Percentiles rank a stretch among this genome's conserved stretches.
These are phyloP conservation scores for Solenopsis fugax DNA, from an alignment of 1,140 invertebrate genomes.

Conservation along the genomic window DNA sequence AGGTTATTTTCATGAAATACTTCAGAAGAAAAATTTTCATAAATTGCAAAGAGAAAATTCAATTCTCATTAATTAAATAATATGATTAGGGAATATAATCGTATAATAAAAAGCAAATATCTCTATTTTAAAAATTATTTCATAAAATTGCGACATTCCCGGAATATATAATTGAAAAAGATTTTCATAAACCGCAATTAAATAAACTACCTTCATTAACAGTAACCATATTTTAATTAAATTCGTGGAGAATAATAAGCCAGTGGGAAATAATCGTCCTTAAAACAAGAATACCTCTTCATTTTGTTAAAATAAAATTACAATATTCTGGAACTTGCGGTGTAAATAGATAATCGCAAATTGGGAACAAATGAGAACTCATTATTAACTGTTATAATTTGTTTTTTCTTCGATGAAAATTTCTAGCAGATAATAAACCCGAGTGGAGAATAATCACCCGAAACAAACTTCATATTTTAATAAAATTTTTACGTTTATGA, in stretches of 20 bases:
- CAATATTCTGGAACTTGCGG: background rate
- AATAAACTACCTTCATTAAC: background rate
- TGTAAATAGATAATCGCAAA: background rate
- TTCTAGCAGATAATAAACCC: background rate
- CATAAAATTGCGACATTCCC: background rate
- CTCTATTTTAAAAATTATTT: background rate
- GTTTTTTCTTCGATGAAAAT: background rate
- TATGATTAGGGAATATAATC: background rate
- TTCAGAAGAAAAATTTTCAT: background rate
- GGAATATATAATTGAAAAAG: background rate
- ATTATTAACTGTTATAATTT: background rate
- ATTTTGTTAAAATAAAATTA: conserved; percentile 22
- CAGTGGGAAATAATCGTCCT: background rate
- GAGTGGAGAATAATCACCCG: background rate
- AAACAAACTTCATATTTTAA: background rate
- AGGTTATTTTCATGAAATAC: background rate
- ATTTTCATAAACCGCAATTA: background rate
- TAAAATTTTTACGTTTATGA: background rate
- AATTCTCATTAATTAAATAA: background rate
- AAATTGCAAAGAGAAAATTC: background rate
- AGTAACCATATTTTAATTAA: background rate
- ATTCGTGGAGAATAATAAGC: background rate
- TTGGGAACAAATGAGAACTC: background rate
- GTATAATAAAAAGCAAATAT: background rate
- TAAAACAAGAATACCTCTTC: background rate